phyloP scores from a whole-genome alignment of 2,797 vertebrate genomes.

The Mastacembelus armatus region DNA sequence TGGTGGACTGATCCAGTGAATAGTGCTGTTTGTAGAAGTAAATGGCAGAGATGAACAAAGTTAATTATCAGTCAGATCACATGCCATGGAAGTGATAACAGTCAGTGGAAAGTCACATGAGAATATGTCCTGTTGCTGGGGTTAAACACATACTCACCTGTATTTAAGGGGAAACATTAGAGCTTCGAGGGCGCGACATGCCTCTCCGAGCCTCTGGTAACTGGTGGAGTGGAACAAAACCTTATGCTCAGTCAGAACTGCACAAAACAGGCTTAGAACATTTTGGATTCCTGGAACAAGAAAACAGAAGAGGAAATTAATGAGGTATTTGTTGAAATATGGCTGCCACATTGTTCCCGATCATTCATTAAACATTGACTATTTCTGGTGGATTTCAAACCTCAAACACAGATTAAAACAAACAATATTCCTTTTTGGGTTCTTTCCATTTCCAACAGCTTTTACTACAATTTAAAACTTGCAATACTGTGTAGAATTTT shows the following conservation, averaged over 20 bases:
- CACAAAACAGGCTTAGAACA: slow-evolving; percentile 96
- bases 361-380: slow-evolving; percentile 52
- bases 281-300: slow-evolving; percentile 94
- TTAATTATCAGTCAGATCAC: slow-evolving; percentile 49
- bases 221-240: slow-evolving; percentile 98
- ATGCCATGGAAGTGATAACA: slow-evolving; percentile 12
- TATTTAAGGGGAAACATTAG: slow-evolving; percentile 99
- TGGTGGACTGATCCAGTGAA: background rate
- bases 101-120: slow-evolving; percentile 41
- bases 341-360: slow-evolving; percentile 50
- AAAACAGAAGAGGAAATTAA: slow-evolving; percentile 51
- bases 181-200: slow-evolving; percentile 93
- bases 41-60: slow-evolving; percentile 25
- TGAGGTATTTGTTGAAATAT: slow-evolving; percentile 49
- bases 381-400: slow-evolving; percentile 32
- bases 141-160: slow-evolving; percentile 83
- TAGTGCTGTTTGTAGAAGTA: slow-evolving; percentile 12
- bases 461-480: slow-evolving; percentile 22
- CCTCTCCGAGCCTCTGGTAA: slow-evolving; percentile 97
- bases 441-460: slow-evolving; percentile 10
- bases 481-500: background rate
- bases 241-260: slow-evolving; percentile 98
- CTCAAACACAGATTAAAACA: slow-evolving; percentile 40
- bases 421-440: slow-evolving; percentile 31
- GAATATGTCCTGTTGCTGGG: background rate